phyloP scores from a whole-genome alignment of 2,888 invertebrate genomes.

The Tenthredo notha region DNA sequence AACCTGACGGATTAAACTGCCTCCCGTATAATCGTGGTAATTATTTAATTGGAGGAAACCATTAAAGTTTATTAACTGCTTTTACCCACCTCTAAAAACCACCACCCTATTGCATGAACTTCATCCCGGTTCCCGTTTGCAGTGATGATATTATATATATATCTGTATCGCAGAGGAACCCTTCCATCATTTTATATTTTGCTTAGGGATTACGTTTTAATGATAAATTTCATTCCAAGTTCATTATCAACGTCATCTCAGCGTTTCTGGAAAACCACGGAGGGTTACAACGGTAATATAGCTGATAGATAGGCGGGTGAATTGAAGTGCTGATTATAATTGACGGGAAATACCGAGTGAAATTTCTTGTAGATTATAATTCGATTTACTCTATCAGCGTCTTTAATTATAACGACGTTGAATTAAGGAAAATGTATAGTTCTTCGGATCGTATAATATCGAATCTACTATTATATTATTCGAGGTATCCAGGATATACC shows the following conservation, averaged over 20 bases:
- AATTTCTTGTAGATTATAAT: neutral
- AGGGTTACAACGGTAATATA: neutral
- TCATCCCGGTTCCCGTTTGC: neutral
- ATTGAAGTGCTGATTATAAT: neutral
- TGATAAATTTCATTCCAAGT: conserved; percentile 17
- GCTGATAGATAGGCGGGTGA: neutral
- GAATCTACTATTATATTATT: neutral
- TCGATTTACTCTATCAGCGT: neutral
- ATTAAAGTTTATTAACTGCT: conserved; percentile 45
- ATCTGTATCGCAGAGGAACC: neutral
- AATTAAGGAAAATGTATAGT: neutral
- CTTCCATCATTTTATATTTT: conserved; percentile 31
- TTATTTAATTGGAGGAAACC: conserved; percentile 48
- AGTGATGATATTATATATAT: neutral
- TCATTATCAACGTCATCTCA: conserved; percentile 33
- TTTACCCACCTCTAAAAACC: neutral
- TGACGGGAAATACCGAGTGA: neutral
- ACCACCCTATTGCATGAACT: neutral
- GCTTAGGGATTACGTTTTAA: conserved; percentile 10
- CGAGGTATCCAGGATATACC: neutral
- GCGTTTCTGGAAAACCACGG: neutral
- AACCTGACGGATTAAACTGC: conserved; percentile 41
- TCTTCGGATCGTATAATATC: neutral
- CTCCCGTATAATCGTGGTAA: conserved; percentile 33
- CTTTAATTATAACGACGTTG: neutral